These are phyloP conservation scores for Scolopax mira DNA, from an alignment of 2,113 vertebrate species.

Conservation along the genomic window DNA sequence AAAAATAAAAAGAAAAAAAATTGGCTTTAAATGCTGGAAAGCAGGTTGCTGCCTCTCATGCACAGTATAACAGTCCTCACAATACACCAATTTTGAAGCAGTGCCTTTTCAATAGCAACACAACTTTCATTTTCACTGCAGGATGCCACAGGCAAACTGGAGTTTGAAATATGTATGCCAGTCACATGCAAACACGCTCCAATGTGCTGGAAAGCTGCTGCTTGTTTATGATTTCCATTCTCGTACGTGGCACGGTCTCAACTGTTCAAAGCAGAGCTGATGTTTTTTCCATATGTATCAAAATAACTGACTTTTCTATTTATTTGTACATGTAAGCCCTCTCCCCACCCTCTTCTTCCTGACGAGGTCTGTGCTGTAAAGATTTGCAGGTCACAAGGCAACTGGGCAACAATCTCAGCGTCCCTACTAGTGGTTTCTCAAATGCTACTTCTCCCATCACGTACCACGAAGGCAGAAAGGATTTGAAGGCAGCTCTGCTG, in stretches of 20 bases:
- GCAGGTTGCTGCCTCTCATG: conserved; percentile 35
- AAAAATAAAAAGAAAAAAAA: not conserved
- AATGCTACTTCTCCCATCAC: not conserved
- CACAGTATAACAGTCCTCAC: conserved; percentile 6
- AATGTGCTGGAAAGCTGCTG: conserved; percentile 55
- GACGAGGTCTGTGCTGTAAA: not conserved
- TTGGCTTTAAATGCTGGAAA: conserved; percentile 39
- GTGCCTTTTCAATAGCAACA: conserved; percentile 48
- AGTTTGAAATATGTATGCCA: conserved; percentile 66
- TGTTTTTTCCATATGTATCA: not conserved
- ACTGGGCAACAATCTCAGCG: fast-evolving
- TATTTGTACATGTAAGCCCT: not conserved
- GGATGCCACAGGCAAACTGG: conserved; percentile 52
- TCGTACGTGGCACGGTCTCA: not conserved
- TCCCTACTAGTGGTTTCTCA: not conserved
- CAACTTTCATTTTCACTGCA: conserved; percentile 67
- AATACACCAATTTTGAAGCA: conserved; percentile 38
- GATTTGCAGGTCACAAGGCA: not conserved
- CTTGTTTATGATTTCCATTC: conserved; percentile 43
- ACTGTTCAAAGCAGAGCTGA: conserved; percentile 4
- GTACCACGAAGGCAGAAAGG: not conserved
- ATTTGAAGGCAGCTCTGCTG: not conserved
- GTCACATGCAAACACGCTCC: conserved; percentile 64
- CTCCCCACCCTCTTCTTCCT: not conserved
- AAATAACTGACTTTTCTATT: not conserved